Evolutionary conservation across 2,888 invertebrate genomes (phyloP).

Genomic region (Caenorhabditis becei): DNA sequence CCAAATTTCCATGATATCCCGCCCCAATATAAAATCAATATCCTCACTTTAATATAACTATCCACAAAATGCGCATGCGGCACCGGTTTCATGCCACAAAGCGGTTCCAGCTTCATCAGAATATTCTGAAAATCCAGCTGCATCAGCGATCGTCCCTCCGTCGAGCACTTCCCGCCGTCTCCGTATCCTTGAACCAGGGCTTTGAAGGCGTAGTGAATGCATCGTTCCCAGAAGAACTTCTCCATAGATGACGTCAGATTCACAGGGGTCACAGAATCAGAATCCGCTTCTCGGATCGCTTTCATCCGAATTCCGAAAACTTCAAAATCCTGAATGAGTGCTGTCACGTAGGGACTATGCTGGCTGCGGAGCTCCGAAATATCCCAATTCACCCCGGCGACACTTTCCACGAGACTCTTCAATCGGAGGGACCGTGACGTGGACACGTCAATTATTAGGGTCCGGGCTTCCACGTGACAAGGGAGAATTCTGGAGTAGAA

Average conservation of each 20-base stretch:
- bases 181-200: slow-evolving; percentile 94
- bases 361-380: slow-evolving; percentile 91
- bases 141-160: slow-evolving; percentile 97
- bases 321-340: slow-evolving; percentile 80
- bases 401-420: slow-evolving; percentile 86
- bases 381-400: slow-evolving; percentile 93
- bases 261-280: slow-evolving; percentile 6
- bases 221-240: slow-evolving; percentile 89
- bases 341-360: slow-evolving; percentile 90
- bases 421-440: slow-evolving; percentile 71
- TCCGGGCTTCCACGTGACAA: slow-evolving; percentile 49
- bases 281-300: slow-evolving; percentile 53
- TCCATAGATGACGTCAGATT: slow-evolving; percentile 44
- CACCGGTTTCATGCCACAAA: slow-evolving; percentile 88
- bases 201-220: slow-evolving; percentile 90
- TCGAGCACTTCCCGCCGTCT: slow-evolving; percentile 91
- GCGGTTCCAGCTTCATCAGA: slow-evolving; percentile 89
- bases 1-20: no score
- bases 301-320: slow-evolving; percentile 67
- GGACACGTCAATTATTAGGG: slow-evolving; percentile 65
- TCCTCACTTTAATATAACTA: slow-evolving; percentile 93
- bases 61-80: slow-evolving; percentile 94
- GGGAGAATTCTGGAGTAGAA: slow-evolving; percentile 73
- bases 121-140: slow-evolving; percentile 97
- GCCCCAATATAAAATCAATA: no score